Conservation (phyloP, 2,888 invertebrate genomes). For the Protodeltote pygarga region DNA sequence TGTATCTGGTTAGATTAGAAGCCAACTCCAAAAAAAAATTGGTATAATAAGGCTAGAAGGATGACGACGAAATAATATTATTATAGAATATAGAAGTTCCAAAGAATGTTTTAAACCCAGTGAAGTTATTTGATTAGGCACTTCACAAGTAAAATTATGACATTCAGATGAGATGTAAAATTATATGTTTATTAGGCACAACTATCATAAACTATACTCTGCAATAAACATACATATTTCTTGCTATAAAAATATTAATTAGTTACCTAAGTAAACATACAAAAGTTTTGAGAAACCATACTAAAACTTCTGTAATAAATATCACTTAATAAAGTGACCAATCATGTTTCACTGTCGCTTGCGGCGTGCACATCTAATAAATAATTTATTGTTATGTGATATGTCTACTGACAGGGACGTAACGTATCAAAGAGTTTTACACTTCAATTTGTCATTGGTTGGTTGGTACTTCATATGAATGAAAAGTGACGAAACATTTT, state of each 20-base stretch:
- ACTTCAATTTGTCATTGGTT: conserved; percentile 45
- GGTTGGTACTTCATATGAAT: conserved; percentile 42
- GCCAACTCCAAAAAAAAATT: no score
- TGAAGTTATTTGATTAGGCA: no score
- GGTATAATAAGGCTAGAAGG: no score
- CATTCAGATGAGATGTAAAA: conserved; percentile 11
- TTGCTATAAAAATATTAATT: conserved; percentile 6
- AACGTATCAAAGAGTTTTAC: conserved; percentile 36
- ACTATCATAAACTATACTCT: not conserved
- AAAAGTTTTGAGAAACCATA: not conserved
- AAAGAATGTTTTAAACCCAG: no score
- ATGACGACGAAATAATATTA: no score
- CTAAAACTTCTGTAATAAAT: not conserved
- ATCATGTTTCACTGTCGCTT: not conserved
- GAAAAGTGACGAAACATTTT: conserved; percentile 42
- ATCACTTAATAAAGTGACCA: conserved; percentile 1
- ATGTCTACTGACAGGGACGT: conserved; percentile 32
- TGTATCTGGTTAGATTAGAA: no score
- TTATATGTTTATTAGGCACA: conserved; percentile 3
- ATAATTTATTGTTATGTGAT: conserved; percentile 38
- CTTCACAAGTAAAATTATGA: conserved; percentile 1
- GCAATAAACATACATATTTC: conserved; percentile 11
- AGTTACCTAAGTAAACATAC: conserved; percentile 4
- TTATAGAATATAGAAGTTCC: no score
- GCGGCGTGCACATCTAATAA: conserved; percentile 17